Evolutionary conservation across 2,888 invertebrate genomes (phyloP).

Genomic region (Hydraecia micacea): DNA sequence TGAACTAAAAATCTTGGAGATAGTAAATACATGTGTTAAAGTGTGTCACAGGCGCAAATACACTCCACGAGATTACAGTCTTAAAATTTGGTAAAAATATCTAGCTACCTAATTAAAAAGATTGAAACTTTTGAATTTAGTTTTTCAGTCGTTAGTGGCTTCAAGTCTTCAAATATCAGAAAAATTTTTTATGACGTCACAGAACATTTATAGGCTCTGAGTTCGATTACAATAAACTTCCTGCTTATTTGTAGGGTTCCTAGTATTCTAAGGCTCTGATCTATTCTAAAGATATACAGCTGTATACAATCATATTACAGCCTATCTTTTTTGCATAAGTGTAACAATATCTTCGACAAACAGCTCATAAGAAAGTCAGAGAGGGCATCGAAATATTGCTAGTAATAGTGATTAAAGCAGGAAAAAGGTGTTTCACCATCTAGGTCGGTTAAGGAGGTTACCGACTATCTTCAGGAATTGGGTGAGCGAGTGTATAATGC

Average conservation of each 20-base stretch:
- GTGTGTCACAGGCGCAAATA: slow-evolving; percentile 67
- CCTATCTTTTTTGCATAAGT: background rate
- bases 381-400: slow-evolving; percentile 37
- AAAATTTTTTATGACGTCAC: background rate
- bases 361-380: slow-evolving; percentile 35
- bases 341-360: slow-evolving; percentile 13
- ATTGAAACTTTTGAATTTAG: background rate
- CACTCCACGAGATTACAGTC: slow-evolving; percentile 40
- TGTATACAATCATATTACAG: background rate
- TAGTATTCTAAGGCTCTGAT: slow-evolving; percentile 1
- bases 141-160: background rate
- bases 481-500: slow-evolving; percentile 73
- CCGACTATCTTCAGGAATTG: slow-evolving; percentile 73
- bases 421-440: slow-evolving; percentile 74
- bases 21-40: slow-evolving; percentile 61
- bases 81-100: slow-evolving; percentile 25
- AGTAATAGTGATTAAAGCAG: slow-evolving; percentile 63
- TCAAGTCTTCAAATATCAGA: background rate
- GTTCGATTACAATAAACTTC: background rate
- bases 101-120: slow-evolving; percentile 22
- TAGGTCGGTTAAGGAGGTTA: slow-evolving; percentile 78
- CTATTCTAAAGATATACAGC: background rate
- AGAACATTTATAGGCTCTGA: background rate
- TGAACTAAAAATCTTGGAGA: slow-evolving; percentile 63
- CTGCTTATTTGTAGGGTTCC: slow-evolving; percentile 12